Conservation (phyloP, 2,797 vertebrate genomes). For the Melanitta fusca region DNA sequence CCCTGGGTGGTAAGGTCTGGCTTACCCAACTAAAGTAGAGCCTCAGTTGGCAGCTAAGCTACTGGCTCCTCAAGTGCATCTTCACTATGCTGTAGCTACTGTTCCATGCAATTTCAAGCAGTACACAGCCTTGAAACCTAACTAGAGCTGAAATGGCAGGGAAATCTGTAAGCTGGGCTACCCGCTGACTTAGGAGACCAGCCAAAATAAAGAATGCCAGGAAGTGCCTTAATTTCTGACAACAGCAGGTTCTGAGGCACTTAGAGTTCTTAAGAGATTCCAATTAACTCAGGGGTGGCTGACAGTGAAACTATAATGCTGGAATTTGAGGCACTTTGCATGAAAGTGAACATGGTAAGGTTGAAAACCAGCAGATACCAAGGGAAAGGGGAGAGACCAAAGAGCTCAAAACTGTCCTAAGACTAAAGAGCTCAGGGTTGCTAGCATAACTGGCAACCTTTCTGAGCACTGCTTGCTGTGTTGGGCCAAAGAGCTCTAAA, state of each 20-base stretch:
- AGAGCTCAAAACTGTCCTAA: neutral
- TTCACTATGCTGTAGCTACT: neutral
- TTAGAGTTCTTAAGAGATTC: neutral
- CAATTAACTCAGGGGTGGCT: neutral
- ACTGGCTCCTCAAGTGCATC: neutral
- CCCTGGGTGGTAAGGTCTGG: neutral
- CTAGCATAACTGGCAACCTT: neutral
- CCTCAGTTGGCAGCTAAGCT: neutral
- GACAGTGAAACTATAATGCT: neutral
- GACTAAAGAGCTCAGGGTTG: neutral
- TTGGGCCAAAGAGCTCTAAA: rapidly evolving
- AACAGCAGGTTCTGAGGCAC: neutral
- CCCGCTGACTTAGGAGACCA: neutral
- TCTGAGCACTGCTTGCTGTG: rapidly evolving
- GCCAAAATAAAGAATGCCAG: neutral
- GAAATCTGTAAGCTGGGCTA: neutral
- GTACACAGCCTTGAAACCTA: neutral
- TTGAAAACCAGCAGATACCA: neutral
- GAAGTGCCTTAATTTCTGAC: neutral
- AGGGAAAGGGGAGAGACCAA: neutral
- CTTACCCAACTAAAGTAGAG: neutral
- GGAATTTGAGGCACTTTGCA: neutral
- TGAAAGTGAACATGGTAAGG: neutral
- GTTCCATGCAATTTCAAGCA: neutral
- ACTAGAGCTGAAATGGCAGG: neutral